phyloP scores from a whole-genome alignment of 1,140 invertebrate genomes.

The Drepana arcuata region DNA sequence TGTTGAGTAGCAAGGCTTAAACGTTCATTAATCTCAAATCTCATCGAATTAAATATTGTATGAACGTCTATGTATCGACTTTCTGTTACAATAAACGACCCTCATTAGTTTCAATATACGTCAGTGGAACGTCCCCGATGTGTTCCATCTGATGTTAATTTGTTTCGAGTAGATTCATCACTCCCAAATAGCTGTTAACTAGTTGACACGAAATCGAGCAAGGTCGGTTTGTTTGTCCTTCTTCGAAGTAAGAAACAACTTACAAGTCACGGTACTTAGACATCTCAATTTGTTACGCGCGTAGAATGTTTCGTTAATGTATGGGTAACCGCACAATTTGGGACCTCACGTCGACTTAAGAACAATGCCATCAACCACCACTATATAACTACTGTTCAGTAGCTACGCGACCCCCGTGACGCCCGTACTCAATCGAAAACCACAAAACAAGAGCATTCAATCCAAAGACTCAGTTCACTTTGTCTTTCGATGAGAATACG shows the following conservation, averaged over 20 bases:
- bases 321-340: conserved; percentile 24
- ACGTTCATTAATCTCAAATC: too few relatives aligned
- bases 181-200: background rate
- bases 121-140: background rate
- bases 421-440: conserved; percentile 47
- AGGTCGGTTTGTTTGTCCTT: background rate
- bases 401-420: conserved; percentile 39
- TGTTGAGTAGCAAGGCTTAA: too few relatives aligned
- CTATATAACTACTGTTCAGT: conserved; percentile 53
- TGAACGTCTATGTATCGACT: too few relatives aligned
- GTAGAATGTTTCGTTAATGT: background rate
- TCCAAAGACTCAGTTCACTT: conserved; percentile 9
- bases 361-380: conserved; percentile 41
- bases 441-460: conserved; percentile 56
- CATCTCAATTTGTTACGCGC: conserved; percentile 7
- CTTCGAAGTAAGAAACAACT: background rate
- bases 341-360: conserved; percentile 45
- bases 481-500: conserved; percentile 34
- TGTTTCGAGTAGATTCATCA: too few relatives aligned
- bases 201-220: too few relatives aligned
- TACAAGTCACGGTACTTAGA: background rate
- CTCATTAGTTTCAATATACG: too few relatives aligned
- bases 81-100: too few relatives aligned
- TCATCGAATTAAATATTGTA: too few relatives aligned
- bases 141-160: background rate